Percentiles rank a stretch among this genome's conserved stretches.
Evolutionary conservation across 2,113 vertebrate species (phyloP).

Genomic region (Hymenochirus boettgeri): DNA sequence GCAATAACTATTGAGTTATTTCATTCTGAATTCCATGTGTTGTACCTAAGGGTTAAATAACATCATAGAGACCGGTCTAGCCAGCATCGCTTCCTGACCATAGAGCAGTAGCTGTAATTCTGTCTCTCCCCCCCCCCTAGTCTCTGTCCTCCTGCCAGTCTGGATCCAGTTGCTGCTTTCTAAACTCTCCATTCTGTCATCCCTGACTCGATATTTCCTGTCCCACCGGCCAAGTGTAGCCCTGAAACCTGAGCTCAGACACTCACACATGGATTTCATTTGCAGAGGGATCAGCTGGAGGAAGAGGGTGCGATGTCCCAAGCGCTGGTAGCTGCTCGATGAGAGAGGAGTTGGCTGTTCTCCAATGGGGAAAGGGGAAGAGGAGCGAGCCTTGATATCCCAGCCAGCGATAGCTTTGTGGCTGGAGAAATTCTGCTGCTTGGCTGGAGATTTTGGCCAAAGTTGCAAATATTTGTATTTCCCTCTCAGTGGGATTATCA

Average conservation of each 20-base stretch:
- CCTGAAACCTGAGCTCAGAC: not conserved
- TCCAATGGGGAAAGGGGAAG: not conserved
- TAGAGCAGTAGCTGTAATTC: not conserved
- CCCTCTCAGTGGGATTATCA: not conserved
- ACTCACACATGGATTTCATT: constrained; percentile 6
- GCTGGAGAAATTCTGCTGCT: not conserved
- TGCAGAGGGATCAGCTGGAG: constrained; percentile 1
- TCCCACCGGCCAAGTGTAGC: constrained; percentile 1
- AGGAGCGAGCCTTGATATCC: not conserved
- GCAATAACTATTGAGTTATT: no score
- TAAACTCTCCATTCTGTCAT: constrained; percentile 16
- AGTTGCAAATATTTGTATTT: not conserved
- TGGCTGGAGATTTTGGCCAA: not conserved
- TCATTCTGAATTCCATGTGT: no score
- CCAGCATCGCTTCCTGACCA: not conserved
- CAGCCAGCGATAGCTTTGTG: not conserved
- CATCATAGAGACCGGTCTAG: no score
- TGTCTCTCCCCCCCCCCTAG: not conserved
- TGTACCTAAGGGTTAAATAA: no score
- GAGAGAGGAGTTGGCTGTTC: not conserved
- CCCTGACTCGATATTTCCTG: constrained; percentile 6
- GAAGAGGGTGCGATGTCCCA: not conserved
- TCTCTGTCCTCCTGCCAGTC: not conserved
- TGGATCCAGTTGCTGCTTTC: constrained; percentile 6
- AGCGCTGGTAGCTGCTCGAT: not conserved